Evolutionary conservation across 2,888 invertebrate species (phyloP).

Genomic region (Eledona agricola): DNA sequence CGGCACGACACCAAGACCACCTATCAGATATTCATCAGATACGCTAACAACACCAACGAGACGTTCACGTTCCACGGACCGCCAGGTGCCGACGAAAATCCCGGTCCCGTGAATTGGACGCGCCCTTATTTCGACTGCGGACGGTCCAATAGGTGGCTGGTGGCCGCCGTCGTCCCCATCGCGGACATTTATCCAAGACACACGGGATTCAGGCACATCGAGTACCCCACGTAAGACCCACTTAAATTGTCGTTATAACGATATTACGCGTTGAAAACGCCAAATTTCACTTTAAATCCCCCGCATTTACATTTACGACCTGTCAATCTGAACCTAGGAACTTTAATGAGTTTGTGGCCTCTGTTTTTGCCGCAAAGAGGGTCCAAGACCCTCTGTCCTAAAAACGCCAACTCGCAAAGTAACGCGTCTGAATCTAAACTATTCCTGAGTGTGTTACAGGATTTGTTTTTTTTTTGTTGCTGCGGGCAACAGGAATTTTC

Average conservation of each 20-base stretch:
- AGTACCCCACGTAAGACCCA: constrained; percentile 85
- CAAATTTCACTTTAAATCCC: no score
- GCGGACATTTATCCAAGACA: constrained; percentile 95
- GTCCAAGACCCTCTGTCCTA: no score
- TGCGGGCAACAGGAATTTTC: no score
- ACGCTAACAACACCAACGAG: constrained; percentile 93
- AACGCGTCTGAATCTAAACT: no score
- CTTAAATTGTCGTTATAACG: not conserved
- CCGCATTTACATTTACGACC: no score
- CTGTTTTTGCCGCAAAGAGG: no score
- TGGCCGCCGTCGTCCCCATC: constrained; percentile 92
- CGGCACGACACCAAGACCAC: constrained; percentile 92
- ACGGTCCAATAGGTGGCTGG: constrained; percentile 93
- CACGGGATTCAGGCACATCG: constrained; percentile 90
- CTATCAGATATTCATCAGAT: constrained; percentile 88
- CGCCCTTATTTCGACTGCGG: constrained; percentile 97
- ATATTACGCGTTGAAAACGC: no score
- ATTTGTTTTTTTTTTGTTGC: no score
- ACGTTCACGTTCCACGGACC: constrained; percentile 97
- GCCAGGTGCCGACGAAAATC: constrained; percentile 87
- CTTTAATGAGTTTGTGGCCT: no score
- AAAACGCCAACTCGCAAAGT: no score
- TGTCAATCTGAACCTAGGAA: no score
- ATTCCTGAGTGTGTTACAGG: no score
- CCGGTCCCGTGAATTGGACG: constrained; percentile 94